phyloP scores from a whole-genome alignment of 2,113 vertebrate genomes.

The Mesoclemmys tuberculata region DNA sequence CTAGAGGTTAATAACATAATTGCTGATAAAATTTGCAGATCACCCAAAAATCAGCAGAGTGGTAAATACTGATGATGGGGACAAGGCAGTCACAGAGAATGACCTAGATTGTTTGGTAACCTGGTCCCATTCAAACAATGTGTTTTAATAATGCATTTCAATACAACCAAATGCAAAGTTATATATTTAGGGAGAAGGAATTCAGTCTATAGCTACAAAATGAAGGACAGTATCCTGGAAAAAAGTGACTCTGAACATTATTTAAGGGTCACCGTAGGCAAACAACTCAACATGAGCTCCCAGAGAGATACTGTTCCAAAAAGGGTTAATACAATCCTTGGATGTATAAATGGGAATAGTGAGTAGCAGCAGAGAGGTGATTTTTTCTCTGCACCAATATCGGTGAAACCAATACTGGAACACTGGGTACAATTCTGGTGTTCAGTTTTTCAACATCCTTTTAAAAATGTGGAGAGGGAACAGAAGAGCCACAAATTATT shows the following conservation, averaged over 20 bases:
- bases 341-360: not conserved
- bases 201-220: not conserved
- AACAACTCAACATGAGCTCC: fast-evolving
- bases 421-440: not conserved
- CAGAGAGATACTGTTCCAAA: not conserved
- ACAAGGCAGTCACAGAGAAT: not conserved
- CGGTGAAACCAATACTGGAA: not conserved
- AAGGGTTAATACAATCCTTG: not conserved
- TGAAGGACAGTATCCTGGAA: not conserved
- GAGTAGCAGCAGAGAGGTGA: not conserved
- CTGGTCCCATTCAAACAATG: not conserved
- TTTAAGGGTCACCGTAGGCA: not conserved
- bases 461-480: not conserved
- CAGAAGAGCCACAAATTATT: not conserved
- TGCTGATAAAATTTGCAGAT: not conserved
- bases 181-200: not conserved
- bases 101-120: not conserved
- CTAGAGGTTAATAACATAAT: not conserved
- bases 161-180: not conserved
- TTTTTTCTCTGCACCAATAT: not conserved
- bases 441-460: not conserved
- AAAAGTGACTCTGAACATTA: not conserved
- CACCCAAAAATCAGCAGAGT: not conserved
- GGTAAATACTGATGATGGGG: not conserved
- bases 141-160: not conserved